Evolutionary conservation across 2,888 invertebrate genomes (phyloP), one percentile per base, ranked within the genome.

Genomic region (Eristalis pertinax): DNA sequence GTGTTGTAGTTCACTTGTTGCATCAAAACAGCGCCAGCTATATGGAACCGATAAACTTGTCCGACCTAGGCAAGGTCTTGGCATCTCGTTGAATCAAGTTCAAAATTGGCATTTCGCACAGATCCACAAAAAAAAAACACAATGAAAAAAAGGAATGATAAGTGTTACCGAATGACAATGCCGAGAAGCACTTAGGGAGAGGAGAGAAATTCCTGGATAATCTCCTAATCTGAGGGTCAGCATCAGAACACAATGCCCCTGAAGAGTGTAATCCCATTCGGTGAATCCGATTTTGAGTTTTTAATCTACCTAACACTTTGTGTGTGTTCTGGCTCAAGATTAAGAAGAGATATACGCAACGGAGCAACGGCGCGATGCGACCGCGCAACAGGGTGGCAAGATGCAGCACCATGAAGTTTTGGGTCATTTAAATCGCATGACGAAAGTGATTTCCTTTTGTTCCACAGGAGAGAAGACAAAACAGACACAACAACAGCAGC

Each of bases 391-490:
- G 73, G 76, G 83, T 83, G 78, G 77, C 29, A 65, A 77, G 60
- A 73, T 62, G 65, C 63, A 74, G 78, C 79, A 76, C 78, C 68
- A 87, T 79, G 75, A 80, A 73, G 87, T 76, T 80, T 84, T 76
- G 24, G 87, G 84, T 87, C 87, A 87, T 87, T 87, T 87, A 87
- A 87, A 87, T 87, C 87, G 87, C 87, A 87, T 87, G 87, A 87
- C 87, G 75, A 87, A 87, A 87, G 83, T 73, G 84, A 87, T 87
- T 87, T 87, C 73, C 75, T 84, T 84, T 87, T 87, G 73, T 87
- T 83, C 67, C 60, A 29, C 1, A 24, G 58, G 58, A 58, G 58
- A 0, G 56, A 10, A n/a, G n/a, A 56, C 22, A 58, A 4, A 13
- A 15, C 32, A 70, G 32, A 10, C 32, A 32, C 8, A 32, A 32